These are phyloP conservation scores for Tiphia femorata DNA, from an alignment of 2,888 invertebrate species.

Conservation along the genomic window DNA sequence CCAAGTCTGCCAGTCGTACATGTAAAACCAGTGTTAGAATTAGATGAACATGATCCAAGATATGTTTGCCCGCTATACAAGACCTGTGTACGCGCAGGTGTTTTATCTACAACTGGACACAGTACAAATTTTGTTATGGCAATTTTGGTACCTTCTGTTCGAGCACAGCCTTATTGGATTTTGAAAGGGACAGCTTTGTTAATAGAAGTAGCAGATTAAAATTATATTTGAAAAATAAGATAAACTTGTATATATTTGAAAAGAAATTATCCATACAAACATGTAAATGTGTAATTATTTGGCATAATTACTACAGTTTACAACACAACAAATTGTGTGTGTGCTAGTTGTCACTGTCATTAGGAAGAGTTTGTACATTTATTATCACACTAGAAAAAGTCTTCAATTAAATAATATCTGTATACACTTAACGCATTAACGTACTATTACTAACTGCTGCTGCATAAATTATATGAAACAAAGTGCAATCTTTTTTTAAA, in stretches of 20 bases:
- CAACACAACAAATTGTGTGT: not conserved
- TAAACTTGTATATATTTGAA: no score
- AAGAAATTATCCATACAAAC: no score
- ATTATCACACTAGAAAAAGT: no score
- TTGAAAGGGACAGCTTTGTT: slow-evolving; percentile 89
- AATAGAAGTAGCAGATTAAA: slow-evolving; percentile 82
- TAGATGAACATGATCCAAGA: slow-evolving; percentile 74
- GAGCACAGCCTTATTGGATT: slow-evolving; percentile 85
- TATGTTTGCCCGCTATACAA: slow-evolving; percentile 89
- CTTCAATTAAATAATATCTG: no score
- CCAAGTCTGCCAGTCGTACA: slow-evolving; percentile 78
- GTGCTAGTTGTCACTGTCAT: not conserved
- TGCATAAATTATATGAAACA: not conserved
- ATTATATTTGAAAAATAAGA: not conserved
- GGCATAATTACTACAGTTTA: no score
- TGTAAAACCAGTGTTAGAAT: slow-evolving; percentile 76
- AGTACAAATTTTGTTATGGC: slow-evolving; percentile 92
- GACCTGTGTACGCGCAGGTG: slow-evolving; percentile 88
- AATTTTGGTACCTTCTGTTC: slow-evolving; percentile 78
- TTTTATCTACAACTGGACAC: slow-evolving; percentile 91
- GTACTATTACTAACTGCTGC: no score
- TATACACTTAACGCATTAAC: no score
- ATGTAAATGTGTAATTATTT: no score
- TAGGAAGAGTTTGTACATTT: no score
- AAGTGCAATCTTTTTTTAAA: no score